phyloP scores from a whole-genome alignment of 2,797 vertebrate species.

The Philypnodon macrostomus region DNA sequence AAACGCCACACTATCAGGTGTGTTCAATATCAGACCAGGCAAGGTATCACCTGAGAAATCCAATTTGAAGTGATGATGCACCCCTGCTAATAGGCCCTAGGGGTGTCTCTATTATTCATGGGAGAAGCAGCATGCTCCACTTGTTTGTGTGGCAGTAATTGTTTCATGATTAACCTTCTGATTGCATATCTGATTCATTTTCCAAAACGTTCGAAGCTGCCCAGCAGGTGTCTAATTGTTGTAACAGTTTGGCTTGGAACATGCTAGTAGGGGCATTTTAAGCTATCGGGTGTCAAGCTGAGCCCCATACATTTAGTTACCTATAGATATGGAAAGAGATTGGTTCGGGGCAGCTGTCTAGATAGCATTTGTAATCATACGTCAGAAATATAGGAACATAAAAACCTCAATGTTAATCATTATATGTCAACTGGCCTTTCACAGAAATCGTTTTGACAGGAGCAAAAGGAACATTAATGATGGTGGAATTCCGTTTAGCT shows the following conservation, averaged over 20 bases:
- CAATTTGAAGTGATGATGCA: slow-evolving; percentile 33
- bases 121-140: slow-evolving; percentile 40
- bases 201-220: slow-evolving; percentile 13
- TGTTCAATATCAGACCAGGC: slow-evolving; percentile 17
- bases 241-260: slow-evolving; percentile 1
- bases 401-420: slow-evolving; percentile 2
- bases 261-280: background rate
- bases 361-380: background rate
- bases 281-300: background rate
- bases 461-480: slow-evolving; percentile 3
- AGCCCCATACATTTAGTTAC: background rate
- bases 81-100: slow-evolving; percentile 38
- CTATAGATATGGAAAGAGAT: background rate
- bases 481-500: slow-evolving; percentile 10
- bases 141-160: slow-evolving; percentile 56
- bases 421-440: slow-evolving; percentile 11
- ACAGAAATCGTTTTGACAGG: slow-evolving; percentile 2
- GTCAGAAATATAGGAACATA: background rate
- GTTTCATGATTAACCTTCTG: slow-evolving; percentile 54
- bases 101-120: slow-evolving; percentile 51
- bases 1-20: slow-evolving; percentile 13
- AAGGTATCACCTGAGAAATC: slow-evolving; percentile 39
- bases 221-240: slow-evolving; percentile 13
- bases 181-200: slow-evolving; percentile 40
- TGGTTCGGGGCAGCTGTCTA: background rate